Evolutionary conservation across 2,113 vertebrate genomes (phyloP).

Genomic region (Poeciliopsis prolifica): DNA sequence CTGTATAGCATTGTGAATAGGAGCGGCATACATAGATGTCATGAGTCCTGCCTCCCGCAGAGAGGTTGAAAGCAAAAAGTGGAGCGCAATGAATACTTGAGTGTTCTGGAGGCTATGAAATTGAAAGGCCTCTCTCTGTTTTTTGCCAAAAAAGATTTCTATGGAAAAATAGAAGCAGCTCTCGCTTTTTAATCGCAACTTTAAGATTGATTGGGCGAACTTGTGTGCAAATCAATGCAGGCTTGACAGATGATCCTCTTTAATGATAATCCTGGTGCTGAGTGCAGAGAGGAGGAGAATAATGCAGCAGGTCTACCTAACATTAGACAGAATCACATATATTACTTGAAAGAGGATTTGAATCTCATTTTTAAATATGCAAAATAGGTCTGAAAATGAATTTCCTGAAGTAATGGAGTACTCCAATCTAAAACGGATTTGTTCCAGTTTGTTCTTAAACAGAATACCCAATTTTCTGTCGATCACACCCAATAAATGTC

Average conservation of each 20-base stretch:
- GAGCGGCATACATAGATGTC: conserved; percentile 88
- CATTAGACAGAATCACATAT: conserved; percentile 36
- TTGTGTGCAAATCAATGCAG: conserved; percentile 67
- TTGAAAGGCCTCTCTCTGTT: conserved; percentile 83
- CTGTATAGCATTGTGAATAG: conserved; percentile 87
- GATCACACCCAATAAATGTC: conserved; percentile 9
- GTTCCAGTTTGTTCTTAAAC: not conserved
- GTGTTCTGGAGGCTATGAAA: conserved; percentile 84
- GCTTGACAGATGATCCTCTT: conserved; percentile 66
- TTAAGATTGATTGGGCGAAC: conserved; percentile 72
- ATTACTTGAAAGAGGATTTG: conserved; percentile 6
- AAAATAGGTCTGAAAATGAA: conserved; percentile 7
- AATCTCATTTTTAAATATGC: conserved; percentile 9
- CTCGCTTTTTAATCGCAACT: conserved; percentile 75
- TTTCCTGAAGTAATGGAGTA: conserved; percentile 11
- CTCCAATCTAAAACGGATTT: not conserved
- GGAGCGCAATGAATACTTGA: conserved; percentile 86
- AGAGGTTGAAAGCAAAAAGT: conserved; percentile 86
- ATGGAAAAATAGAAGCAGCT: conserved; percentile 64
- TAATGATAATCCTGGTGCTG: conserved; percentile 74
- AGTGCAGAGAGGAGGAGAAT: conserved; percentile 45
- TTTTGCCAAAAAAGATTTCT: conserved; percentile 81
- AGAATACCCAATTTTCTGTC: conserved; percentile 11
- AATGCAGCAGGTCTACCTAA: conserved; percentile 56
- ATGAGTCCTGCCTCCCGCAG: conserved; percentile 84